Conservation (phyloP, 2,113 vertebrate genomes). For the Crocuta crocuta region DNA sequence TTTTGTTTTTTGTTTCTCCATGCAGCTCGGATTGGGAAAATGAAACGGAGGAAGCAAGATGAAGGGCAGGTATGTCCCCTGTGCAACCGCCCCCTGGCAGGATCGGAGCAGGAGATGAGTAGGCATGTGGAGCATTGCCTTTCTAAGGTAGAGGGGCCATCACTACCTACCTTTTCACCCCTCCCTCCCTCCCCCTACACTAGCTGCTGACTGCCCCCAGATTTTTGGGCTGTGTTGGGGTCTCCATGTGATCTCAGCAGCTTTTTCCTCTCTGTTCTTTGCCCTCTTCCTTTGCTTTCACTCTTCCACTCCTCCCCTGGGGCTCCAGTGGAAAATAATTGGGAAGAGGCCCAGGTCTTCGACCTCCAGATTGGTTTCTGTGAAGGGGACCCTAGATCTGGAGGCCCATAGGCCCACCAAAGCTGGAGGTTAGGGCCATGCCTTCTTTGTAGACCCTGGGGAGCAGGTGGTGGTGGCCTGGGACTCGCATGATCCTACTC, state of each 20-base stretch:
- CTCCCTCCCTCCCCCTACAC: constrained; percentile 56
- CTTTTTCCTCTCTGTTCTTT: background rate
- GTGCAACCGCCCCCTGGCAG: constrained; percentile 97
- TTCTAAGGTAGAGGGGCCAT: constrained; percentile 96
- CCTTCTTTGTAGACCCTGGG: constrained; percentile 38
- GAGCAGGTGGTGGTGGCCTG: background rate
- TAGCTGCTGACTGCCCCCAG: background rate
- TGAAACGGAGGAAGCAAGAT: constrained; percentile 99
- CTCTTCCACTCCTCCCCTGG: constrained; percentile 30
- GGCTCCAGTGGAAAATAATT: constrained; percentile 35
- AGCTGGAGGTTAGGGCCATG: background rate
- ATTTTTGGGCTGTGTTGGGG: constrained; percentile 56
- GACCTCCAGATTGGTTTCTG: constrained; percentile 47
- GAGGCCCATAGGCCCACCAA: background rate
- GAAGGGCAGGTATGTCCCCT: constrained; percentile 99
- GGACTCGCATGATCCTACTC: constrained; percentile 73
- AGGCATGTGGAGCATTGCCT: constrained; percentile 99
- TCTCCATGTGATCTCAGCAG: constrained; percentile 17
- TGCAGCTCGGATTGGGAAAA: constrained; percentile 99
- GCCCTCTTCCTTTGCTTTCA: constrained; percentile 52
- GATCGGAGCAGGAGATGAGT: constrained; percentile 99
- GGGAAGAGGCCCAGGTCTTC: constrained; percentile 63
- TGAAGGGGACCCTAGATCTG: constrained; percentile 24
- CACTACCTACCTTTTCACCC: constrained; percentile 77
- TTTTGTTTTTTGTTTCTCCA: constrained; percentile 81